Conservation (phyloP, 2,888 invertebrate genomes). For the Pseudeuparius sepicola region DNA sequence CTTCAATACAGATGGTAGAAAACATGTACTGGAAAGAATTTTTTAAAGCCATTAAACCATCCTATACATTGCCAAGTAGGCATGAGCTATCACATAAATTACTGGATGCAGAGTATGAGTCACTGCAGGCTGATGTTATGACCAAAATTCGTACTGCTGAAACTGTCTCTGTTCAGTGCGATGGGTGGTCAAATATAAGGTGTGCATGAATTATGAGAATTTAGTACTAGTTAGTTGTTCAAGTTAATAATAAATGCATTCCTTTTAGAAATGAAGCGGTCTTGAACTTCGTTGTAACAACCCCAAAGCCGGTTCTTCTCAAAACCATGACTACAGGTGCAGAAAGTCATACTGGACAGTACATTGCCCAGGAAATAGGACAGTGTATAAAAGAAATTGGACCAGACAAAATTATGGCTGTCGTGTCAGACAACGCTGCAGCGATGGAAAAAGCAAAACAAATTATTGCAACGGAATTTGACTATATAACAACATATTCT, state of each 20-base stretch:
- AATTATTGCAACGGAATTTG: slow-evolving; percentile 22
- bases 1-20: slow-evolving; percentile 3
- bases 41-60: slow-evolving; percentile 4
- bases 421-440: slow-evolving; percentile 23
- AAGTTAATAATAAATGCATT: no score
- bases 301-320: slow-evolving; percentile 26
- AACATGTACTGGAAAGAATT: slow-evolving; percentile 5
- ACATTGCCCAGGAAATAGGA: slow-evolving; percentile 21
- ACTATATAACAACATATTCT: slow-evolving; percentile 20
- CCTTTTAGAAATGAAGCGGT: slow-evolving; percentile 22
- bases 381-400: slow-evolving; percentile 8
- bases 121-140: neutral
- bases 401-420: slow-evolving; percentile 11
- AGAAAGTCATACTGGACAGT: slow-evolving; percentile 24
- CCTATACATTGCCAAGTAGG: slow-evolving; percentile 2
- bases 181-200: slow-evolving; percentile 20
- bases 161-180: slow-evolving; percentile 8
- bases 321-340: slow-evolving; percentile 21
- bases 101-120: slow-evolving; percentile 1
- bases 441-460: slow-evolving; percentile 22
- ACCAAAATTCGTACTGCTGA: neutral
- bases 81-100: neutral
- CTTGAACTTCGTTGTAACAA: slow-evolving; percentile 26
- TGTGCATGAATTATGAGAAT: no score
- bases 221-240: no score